Percentiles rank a stretch among this genome's conserved stretches.
Conservation (phyloP, 1,140 invertebrate genomes). For the Cylas formicarius region DNA sequence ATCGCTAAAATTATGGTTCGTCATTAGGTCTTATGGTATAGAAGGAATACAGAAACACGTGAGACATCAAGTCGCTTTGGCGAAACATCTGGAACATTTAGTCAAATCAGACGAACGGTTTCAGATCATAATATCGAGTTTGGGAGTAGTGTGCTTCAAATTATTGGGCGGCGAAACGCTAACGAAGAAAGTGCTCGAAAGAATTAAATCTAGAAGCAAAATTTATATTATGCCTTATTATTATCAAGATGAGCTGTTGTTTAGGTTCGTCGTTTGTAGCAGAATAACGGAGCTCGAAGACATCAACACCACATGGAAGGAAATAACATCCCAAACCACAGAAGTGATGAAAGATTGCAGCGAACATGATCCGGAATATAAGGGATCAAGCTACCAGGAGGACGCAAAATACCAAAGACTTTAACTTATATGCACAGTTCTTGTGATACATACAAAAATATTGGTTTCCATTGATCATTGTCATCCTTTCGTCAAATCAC, state of each 20-base stretch:
- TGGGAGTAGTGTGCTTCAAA: slow-evolving; percentile 85
- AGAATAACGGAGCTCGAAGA: slow-evolving; percentile 61
- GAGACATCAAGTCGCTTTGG: slow-evolving; percentile 65
- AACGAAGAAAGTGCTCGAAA: slow-evolving; percentile 69
- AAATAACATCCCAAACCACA: slow-evolving; percentile 52
- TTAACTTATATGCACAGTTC: too few species aligned
- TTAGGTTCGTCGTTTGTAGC: slow-evolving; percentile 80
- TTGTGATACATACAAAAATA: too few species aligned
- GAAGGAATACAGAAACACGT: slow-evolving; percentile 74
- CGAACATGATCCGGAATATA: too few species aligned
- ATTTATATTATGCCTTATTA: slow-evolving; percentile 79
- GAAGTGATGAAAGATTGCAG: slow-evolving; percentile 15
- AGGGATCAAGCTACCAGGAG: too few species aligned
- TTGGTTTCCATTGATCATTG: too few species aligned
- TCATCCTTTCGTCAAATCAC: too few species aligned
- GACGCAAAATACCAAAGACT: too few species aligned
- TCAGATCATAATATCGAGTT: slow-evolving; percentile 52
- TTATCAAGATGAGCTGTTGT: slow-evolving; percentile 59
- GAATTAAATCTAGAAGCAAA: slow-evolving; percentile 66
- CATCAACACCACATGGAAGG: slow-evolving; percentile 72
- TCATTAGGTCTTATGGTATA: slow-evolving; percentile 75
- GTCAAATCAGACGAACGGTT: slow-evolving; percentile 67
- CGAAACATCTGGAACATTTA: slow-evolving; percentile 67
- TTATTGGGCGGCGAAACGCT: slow-evolving; percentile 65
- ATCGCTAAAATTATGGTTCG: slow-evolving; percentile 92